These are phyloP conservation scores for Sipha flava DNA, from an alignment of 1,140 invertebrate species.

Conservation along the genomic window DNA sequence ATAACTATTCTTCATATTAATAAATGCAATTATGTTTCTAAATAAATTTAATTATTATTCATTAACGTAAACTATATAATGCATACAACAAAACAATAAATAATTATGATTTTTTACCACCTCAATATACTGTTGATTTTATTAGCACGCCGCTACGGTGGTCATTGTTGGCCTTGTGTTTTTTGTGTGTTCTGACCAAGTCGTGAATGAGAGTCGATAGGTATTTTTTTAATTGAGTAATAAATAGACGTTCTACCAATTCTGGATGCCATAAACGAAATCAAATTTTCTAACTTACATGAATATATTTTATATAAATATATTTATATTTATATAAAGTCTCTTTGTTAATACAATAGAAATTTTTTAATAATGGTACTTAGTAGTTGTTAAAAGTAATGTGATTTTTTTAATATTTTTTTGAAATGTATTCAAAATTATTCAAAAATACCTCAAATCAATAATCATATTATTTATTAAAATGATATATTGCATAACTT, in stretches of 20 bases:
- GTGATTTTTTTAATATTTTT: too few relatives aligned
- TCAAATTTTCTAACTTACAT: not conserved
- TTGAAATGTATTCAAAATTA: too few relatives aligned
- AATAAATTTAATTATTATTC: too few relatives aligned
- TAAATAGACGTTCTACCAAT: not conserved
- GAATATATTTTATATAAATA: not conserved
- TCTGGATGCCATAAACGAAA: not conserved
- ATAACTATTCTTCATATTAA: too few relatives aligned
- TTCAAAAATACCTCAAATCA: too few relatives aligned
- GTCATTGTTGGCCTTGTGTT: slow-evolving; percentile 1
- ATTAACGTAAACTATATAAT: too few relatives aligned
- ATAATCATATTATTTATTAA: too few relatives aligned
- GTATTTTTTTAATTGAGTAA: slow-evolving; percentile 10
- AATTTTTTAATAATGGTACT: not conserved
- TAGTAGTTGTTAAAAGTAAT: too few relatives aligned
- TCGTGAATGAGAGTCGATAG: not conserved
- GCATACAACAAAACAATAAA: too few relatives aligned
- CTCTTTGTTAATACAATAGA: not conserved
- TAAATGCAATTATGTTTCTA: too few relatives aligned
- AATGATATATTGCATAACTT: too few relatives aligned
- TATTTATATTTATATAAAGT: not conserved
- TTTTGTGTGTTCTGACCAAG: not conserved
- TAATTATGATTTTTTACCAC: too few relatives aligned
- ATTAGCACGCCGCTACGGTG: not conserved
- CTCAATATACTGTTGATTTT: not conserved